These are phyloP conservation scores for Lamellibrachia columna DNA, from an alignment of 2,888 invertebrate species.

Conservation along the genomic window DNA sequence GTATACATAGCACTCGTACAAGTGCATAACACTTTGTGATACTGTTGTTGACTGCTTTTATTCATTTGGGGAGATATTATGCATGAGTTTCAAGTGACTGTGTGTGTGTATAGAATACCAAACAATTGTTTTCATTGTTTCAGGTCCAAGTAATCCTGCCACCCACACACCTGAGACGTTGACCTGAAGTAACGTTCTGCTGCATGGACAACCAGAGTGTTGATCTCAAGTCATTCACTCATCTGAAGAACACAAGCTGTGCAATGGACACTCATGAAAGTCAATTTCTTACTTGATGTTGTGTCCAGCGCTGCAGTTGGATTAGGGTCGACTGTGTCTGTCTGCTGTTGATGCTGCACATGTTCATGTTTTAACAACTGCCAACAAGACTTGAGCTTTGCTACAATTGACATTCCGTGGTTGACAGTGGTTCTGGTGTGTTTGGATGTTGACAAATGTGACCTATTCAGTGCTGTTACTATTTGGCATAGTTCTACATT, in stretches of 20 bases:
- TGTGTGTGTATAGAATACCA: too few relatives aligned
- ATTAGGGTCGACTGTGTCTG: background rate
- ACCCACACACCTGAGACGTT: background rate
- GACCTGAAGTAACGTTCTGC: conserved; percentile 4
- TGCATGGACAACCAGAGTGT: background rate
- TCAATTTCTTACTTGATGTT: background rate
- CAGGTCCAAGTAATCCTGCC: conserved; percentile 12
- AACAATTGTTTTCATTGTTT: background rate
- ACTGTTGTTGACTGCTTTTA: too few relatives aligned
- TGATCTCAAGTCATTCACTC: background rate
- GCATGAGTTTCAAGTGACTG: too few relatives aligned
- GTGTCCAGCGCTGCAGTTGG: background rate
- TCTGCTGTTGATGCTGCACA: background rate
- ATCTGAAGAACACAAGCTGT: background rate
- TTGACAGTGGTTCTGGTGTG: background rate
- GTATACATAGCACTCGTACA: too few relatives aligned
- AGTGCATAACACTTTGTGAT: too few relatives aligned
- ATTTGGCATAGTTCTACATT: background rate
- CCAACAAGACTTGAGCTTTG: background rate
- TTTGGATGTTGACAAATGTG: background rate
- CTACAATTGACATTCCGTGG: background rate
- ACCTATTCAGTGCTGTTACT: background rate
- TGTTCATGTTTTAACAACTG: background rate
- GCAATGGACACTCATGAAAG: background rate
- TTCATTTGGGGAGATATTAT: too few relatives aligned